Percentiles rank a stretch among this genome's conserved stretches.
Evolutionary conservation across 2,113 vertebrate genomes (phyloP).

Genomic region (Octodon degus): DNA sequence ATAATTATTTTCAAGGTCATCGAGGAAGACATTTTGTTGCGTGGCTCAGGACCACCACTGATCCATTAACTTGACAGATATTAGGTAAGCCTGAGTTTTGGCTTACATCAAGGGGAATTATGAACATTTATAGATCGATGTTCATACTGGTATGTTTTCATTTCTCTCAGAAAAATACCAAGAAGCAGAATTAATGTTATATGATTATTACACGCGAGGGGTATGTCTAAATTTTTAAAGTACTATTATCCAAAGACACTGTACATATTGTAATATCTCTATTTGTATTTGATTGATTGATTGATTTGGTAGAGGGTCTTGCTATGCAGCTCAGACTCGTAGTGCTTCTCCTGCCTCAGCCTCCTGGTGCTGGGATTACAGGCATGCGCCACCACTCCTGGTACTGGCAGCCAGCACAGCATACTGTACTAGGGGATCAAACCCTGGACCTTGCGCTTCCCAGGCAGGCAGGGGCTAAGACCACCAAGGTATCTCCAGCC

Average conservation of each 20-base stretch:
- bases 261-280: not conserved
- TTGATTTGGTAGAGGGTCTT: too few relatives aligned
- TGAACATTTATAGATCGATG: not conserved
- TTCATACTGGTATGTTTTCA: not conserved
- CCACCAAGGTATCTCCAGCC: too few relatives aligned
- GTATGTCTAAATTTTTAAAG: not conserved
- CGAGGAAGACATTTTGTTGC: not conserved
- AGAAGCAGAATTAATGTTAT: not conserved
- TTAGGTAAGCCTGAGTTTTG: not conserved
- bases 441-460: too few relatives aligned
- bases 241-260: not conserved
- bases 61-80: not conserved
- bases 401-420: too few relatives aligned
- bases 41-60: not conserved
- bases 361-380: too few relatives aligned
- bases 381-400: too few relatives aligned
- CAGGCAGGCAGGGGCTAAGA: too few relatives aligned
- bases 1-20: not conserved
- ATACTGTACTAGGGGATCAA: too few relatives aligned
- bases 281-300: not conserved
- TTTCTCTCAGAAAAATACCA: not conserved
- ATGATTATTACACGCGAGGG: not conserved
- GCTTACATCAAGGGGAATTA: not conserved
- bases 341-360: too few relatives aligned
- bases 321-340: too few relatives aligned